Conservation (phyloP, 64 coral and sea anemone species). For the Pachyseris speciosa region DNA sequence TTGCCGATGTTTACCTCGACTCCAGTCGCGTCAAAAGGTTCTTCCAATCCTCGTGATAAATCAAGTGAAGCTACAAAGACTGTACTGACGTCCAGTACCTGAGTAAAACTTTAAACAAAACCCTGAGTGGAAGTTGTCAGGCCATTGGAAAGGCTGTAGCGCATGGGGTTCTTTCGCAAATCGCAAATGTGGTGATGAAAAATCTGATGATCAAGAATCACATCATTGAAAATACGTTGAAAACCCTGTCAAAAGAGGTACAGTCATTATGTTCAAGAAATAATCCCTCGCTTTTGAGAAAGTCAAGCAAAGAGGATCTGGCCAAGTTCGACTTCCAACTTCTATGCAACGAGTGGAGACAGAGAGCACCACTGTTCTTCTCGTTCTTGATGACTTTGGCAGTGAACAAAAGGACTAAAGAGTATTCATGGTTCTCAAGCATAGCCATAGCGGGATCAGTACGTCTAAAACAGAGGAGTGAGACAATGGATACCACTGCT, state of each 20-base stretch:
- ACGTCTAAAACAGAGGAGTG: constrained; percentile 52
- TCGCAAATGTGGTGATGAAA: constrained; percentile 29
- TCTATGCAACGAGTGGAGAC: constrained; percentile 54
- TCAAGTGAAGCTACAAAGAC: not conserved
- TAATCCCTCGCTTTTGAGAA: constrained; percentile 37
- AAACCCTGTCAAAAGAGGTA: not conserved
- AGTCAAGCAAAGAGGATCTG: constrained; percentile 42
- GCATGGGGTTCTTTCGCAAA: constrained; percentile 32
- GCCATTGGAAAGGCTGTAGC: constrained; percentile 59
- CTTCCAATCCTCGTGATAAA: not conserved
- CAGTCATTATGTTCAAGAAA: constrained; percentile 27
- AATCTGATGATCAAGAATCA: not conserved
- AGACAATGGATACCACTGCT: constrained; percentile 58
- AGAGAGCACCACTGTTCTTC: constrained; percentile 58
- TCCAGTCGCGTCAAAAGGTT: constrained; percentile 21
- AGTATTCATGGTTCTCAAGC: constrained; percentile 28
- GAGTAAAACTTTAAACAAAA: constrained; percentile 50
- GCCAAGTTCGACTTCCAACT: constrained; percentile 30
- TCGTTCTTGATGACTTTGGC: constrained; percentile 50
- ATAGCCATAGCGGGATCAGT: constrained; percentile 49
- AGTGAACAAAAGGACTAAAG: constrained; percentile 50
- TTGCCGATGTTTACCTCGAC: constrained; percentile 23
- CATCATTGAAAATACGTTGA: constrained; percentile 30
- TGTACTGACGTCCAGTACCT: constrained; percentile 13
- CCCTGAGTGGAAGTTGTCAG: constrained; percentile 22